Base-by-base conservation (phyloP, 2,113 vertebrate genomes). In the Osmerus eperlanus region DNA sequence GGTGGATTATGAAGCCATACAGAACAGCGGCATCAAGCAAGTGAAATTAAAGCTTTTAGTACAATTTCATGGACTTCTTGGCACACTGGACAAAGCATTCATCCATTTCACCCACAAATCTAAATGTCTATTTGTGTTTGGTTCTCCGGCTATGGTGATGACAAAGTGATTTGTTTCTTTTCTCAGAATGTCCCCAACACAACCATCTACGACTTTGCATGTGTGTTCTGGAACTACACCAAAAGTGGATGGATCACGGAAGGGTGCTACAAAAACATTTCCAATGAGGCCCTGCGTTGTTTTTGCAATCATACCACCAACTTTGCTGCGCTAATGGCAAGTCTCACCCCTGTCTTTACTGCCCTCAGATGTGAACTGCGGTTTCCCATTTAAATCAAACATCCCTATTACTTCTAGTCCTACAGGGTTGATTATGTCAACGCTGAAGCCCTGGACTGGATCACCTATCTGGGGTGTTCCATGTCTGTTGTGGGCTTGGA, bases 301-400 rank as follows among this genome's bases (percentile, higher is more conserved):
- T 65, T 0, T n/a, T 94, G 91, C 65, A 87, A 90, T 65, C 91
- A 94, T 71, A 91, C 85, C 3, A 92, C 87, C 41, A 91, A 92
- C 80, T 95, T 94, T 62, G 90, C 90, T 18, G 73, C 91, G 32
- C 80, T 93, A 54, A 91, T 93, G 91, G 91, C 91, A 86, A 87
- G 86, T 62, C 4, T 2, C 21, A 21, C 4, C 9, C 21, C 36
- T 8, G 36, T 8, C 36, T 41, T 41, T 41, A 7, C 7, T 41
- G 7, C 21, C 4, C 6, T 41, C 36, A 41, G 36, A 3, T 32
- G 29, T 32, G 29, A 32, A 32, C 29, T 21, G 21, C 21, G 21
- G 21, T 21, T 8, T 5, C 5, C 7, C 36, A 41, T 7, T 1
- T 1, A 41, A 41, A 41, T 41, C 3, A 41, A 41, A 41, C 36